These are phyloP conservation scores for Napeogenes inachia DNA, from an alignment of 2,888 invertebrate genomes.

Conservation along the genomic window DNA sequence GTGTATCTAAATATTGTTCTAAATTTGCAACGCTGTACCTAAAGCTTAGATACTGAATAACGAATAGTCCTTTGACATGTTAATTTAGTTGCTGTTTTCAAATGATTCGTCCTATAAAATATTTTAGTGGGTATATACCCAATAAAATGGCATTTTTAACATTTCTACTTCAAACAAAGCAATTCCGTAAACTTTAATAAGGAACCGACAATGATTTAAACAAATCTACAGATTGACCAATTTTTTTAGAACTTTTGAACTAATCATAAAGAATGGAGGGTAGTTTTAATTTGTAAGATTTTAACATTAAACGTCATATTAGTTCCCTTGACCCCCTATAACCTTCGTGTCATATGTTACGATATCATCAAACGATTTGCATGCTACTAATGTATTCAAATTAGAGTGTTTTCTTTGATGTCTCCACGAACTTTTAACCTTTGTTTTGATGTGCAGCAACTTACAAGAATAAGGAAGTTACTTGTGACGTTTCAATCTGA, in stretches of 20 bases:
- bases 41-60: slow-evolving; percentile 15
- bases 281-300: not conserved
- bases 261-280: not conserved
- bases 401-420: slow-evolving; percentile 57
- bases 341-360: slow-evolving; percentile 50
- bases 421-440: slow-evolving; percentile 49
- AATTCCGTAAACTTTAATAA: not conserved
- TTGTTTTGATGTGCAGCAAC: slow-evolving; percentile 36
- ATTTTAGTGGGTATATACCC: not conserved
- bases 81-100: slow-evolving; percentile 18
- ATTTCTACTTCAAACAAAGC: not conserved
- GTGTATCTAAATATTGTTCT: not conserved
- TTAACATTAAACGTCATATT: slow-evolving; percentile 11
- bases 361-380: slow-evolving; percentile 65
- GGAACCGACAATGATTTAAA: too few relatives aligned
- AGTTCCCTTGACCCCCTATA: slow-evolving; percentile 41
- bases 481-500: slow-evolving; percentile 20
- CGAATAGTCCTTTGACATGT: slow-evolving; percentile 19
- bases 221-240: too few relatives aligned
- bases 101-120: not conserved
- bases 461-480: slow-evolving; percentile 21
- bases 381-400: slow-evolving; percentile 60
- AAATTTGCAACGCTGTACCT: not conserved
- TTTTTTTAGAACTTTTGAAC: too few relatives aligned
- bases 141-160: not conserved